Evolutionary conservation across 1,140 invertebrate species (phyloP), one percentile per base, ranked within the genome.

Genomic region (Drosophila takahashii): DNA sequence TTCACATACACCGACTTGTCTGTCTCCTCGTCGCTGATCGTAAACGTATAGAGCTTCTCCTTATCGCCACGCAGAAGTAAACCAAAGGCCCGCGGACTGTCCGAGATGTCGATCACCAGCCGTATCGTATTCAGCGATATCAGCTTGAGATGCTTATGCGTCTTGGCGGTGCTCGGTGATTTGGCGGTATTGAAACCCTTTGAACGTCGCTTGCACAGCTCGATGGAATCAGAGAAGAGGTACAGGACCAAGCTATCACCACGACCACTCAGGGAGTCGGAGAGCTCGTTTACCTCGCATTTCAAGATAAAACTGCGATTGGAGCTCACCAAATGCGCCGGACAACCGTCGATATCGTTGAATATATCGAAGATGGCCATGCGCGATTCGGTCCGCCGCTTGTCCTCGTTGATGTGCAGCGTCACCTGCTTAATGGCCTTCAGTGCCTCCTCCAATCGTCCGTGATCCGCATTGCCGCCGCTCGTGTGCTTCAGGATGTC

Each of bases 281-380:
- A 96, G 16, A 99, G 92, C 92, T 99, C 97, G 51, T 96, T 95
- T 5, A 98, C 97, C 90, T 99, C 98, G 62, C 97, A 96, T 79
- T 96, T 96, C 11, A 95, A 94, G 32, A 98, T 95, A 87, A 98
- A 98, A 74, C 94, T 96, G 58, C 98, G 94, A 93, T 98, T 97
- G 15, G 98, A 98, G 11, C 97, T 98, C 9, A 99, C 95, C 66
- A 99, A 92, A 86, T 98, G 96, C 0, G 97, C 95, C 44, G 98
- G 98, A 93, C 98, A 99, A 87, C 98, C 98, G 89, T 99, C 98
- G 85, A 99, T 99, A 91, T 99, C 98, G 92, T 99, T 98, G 92
- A 98, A 97, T 61, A 99, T 98, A 93, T 99, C 97, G 93, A 99
- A 99, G 94, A 99, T 97, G 72, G 96, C 97, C 83, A 99, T 94